Percentiles rank a stretch among this genome's conserved stretches.
These are phyloP conservation scores for Maccullochella peelii DNA, from an alignment of 2,113 vertebrate species.

Conservation along the genomic window DNA sequence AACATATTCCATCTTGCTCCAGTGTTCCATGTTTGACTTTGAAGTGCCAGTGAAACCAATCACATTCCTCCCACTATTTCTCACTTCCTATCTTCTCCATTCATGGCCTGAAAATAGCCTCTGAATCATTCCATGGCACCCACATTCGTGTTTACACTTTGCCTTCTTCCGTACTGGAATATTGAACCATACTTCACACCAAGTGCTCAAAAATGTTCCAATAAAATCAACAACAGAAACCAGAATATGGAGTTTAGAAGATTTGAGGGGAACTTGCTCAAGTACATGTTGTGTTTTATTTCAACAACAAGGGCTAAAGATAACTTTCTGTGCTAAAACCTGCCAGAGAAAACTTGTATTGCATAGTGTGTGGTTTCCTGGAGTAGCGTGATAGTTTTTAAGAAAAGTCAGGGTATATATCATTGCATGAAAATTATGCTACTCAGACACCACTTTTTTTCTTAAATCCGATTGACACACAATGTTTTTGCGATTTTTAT, in stretches of 20 bases:
- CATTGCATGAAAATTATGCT: slow-evolving; percentile 12
- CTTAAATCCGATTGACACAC: neutral
- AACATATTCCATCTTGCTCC: slow-evolving; percentile 66
- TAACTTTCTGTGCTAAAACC: slow-evolving; percentile 67
- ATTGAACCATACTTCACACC: slow-evolving; percentile 73
- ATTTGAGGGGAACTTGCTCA: slow-evolving; percentile 52
- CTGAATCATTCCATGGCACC: slow-evolving; percentile 72
- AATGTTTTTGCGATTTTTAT: neutral
- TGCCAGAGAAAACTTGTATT: slow-evolving; percentile 64
- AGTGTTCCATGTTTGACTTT: slow-evolving; percentile 57
- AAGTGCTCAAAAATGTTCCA: slow-evolving; percentile 78
- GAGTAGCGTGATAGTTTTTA: slow-evolving; percentile 58
- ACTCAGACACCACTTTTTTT: neutral
- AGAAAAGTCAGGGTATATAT: slow-evolving; percentile 24
- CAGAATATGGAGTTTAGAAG: slow-evolving; percentile 40
- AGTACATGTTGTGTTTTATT: slow-evolving; percentile 73
- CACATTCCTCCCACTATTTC: slow-evolving; percentile 59
- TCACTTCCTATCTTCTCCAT: slow-evolving; percentile 73
- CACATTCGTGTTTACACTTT: slow-evolving; percentile 67
- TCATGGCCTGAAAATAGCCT: slow-evolving; percentile 75
- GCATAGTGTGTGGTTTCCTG: slow-evolving; percentile 73
- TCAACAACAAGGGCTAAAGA: slow-evolving; percentile 77
- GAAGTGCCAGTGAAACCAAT: slow-evolving; percentile 62
- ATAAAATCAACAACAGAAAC: slow-evolving; percentile 76
- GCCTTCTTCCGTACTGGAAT: slow-evolving; percentile 80